Conservation (phyloP, 2,888 invertebrate species). For the Apoda limacodes region DNA sequence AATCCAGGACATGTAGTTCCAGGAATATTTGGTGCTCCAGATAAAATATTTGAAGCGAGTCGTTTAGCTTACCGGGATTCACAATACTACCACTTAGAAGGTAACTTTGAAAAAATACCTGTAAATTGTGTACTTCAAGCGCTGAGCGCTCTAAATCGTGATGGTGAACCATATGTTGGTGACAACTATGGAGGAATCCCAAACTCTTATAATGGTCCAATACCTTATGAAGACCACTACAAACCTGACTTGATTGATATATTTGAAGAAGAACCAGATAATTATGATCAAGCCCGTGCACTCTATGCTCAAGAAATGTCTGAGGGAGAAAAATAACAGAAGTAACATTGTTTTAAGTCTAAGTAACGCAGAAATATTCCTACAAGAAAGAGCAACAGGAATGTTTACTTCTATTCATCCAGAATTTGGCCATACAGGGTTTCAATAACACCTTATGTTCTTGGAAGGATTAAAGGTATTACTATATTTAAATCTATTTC, state of each 20-base stretch:
- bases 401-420: slow-evolving; percentile 80
- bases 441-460: no score
- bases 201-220: slow-evolving; percentile 94
- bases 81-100: slow-evolving; percentile 83
- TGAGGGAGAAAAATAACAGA: slow-evolving; percentile 73
- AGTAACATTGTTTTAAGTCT: slow-evolving; percentile 82
- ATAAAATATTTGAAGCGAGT: no score
- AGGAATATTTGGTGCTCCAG: no score
- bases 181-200: slow-evolving; percentile 87
- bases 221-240: slow-evolving; percentile 68
- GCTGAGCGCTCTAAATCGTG: slow-evolving; percentile 84
- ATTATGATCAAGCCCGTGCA: slow-evolving; percentile 81
- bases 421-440: slow-evolving; percentile 77
- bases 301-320: slow-evolving; percentile 84
- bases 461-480: no score
- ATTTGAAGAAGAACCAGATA: slow-evolving; percentile 81
- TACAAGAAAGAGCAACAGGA: slow-evolving; percentile 82
- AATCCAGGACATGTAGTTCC: no score
- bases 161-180: slow-evolving; percentile 77
- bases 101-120: slow-evolving; percentile 88
- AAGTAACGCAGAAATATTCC: slow-evolving; percentile 69
- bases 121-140: slow-evolving; percentile 89
- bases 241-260: slow-evolving; percentile 55
- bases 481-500: no score
- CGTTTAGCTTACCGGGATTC: slow-evolving; percentile 88